Evolutionary conservation across 2,888 invertebrate genomes (phyloP), one percentile per base, ranked within the genome.

Genomic region (Hermaeophaga mercurialis): DNA sequence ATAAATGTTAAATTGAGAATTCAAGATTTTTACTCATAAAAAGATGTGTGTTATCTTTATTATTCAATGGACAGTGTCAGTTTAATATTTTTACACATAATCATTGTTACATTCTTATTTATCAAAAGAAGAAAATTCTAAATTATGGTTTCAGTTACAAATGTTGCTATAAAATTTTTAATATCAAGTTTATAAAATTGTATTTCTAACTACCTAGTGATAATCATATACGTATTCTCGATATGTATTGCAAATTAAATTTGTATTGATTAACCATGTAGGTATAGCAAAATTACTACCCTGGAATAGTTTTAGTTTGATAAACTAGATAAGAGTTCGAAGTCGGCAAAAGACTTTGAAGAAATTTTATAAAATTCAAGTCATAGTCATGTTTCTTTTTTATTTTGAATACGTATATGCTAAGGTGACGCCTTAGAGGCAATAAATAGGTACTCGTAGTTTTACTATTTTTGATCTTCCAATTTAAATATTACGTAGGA

Each of bases 401-500:
- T 18, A n/a, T n/a, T 17, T n/a, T n/a, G 6, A 19, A 39, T 39
- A 39, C 39, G 39, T 39, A 39, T 39, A 39, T 39, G 39, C n/a
- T 18, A 39, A 39, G n/a, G 4, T 39, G 39, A n/a, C 18, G 15
- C 26, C 39, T 39, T 22, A 5, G 26, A 12, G 24, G 43, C 43
- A 43, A 43, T 43, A 43, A 43, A 43, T 24, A 22, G 7, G n/a
- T 24, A 22, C 12, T 9, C 17, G 17, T 12, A 41, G 7, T 43
- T 43, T 24, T 11, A 43, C 43, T 24, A 43, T 43, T 43, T 43
- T 22, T 43, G 24, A 43, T 24, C 43, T 43, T 43, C 43, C 43
- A 43, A 24, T 22, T 43, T 24, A 11, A 41, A 41, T 41, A 41
- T 7, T 41, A 6, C 6, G 24, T 43, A 39, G 39, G 8, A 11